Evolutionary conservation across 2,797 vertebrate species (phyloP).

Genomic region (Myripristis jacobus): DNA sequence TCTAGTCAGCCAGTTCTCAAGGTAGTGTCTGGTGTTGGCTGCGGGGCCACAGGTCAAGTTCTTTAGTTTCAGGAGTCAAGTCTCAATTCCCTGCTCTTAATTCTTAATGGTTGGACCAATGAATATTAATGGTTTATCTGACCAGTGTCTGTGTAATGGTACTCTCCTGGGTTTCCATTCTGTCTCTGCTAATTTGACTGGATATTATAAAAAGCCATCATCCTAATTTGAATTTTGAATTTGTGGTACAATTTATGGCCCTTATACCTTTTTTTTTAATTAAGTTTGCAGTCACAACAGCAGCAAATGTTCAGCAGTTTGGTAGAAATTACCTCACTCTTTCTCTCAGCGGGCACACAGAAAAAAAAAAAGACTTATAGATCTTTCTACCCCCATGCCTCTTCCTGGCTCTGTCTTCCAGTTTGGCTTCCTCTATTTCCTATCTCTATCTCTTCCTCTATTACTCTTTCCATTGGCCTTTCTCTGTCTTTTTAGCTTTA

Average conservation of each 20-base stretch:
- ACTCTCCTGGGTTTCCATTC: constrained; percentile 60
- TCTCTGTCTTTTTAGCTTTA: constrained; percentile 37
- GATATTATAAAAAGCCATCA: constrained; percentile 4
- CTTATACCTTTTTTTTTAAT: not conserved
- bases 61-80: constrained; percentile 75
- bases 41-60: constrained; percentile 61
- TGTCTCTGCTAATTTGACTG: constrained; percentile 44
- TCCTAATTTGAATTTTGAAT: not conserved
- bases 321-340: constrained; percentile 1
- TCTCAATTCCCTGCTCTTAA: constrained; percentile 74
- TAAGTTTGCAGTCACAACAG: not conserved
- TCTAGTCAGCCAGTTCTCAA: constrained; percentile 26
- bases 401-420: constrained; percentile 33
- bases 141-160: constrained; percentile 56
- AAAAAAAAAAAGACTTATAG: constrained; percentile 33
- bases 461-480: constrained; percentile 28
- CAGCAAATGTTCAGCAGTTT: not conserved
- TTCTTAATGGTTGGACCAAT: constrained; percentile 74
- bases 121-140: constrained; percentile 72
- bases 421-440: constrained; percentile 36
- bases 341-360: constrained; percentile 11
- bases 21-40: constrained; percentile 44
- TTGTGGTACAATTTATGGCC: not conserved
- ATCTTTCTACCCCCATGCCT: constrained; percentile 37
- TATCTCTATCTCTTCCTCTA: constrained; percentile 23